These are phyloP conservation scores for Diplogasteroides magnus DNA, from an alignment of 1,140 invertebrate genomes.

Conservation along the genomic window DNA sequence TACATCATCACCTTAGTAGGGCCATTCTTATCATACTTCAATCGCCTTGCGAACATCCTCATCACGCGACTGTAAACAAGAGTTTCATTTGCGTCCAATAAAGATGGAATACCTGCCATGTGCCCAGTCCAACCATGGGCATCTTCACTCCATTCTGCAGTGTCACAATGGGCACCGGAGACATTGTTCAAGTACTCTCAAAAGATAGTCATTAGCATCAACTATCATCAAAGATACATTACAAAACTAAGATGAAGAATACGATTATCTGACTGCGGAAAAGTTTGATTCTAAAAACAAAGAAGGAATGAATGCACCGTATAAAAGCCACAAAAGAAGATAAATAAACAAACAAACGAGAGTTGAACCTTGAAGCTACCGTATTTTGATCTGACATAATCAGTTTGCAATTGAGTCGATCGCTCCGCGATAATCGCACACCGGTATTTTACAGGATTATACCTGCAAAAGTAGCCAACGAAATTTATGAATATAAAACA, in stretches of 20 bases:
- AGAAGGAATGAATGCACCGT: neutral
- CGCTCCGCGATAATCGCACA: neutral
- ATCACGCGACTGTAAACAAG: neutral
- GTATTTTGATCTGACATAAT: neutral
- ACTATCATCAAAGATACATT: neutral
- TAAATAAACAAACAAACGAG: neutral
- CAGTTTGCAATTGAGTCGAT: neutral
- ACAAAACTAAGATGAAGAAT: neutral
- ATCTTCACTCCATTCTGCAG: slow-evolving; percentile 55
- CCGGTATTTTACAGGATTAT: neutral
- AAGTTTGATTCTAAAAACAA: neutral
- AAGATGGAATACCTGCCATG: slow-evolving; percentile 60
- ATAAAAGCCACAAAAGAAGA: neutral
- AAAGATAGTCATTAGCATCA: neutral
- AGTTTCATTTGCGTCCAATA: neutral
- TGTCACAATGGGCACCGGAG: neutral
- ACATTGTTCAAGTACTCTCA: neutral
- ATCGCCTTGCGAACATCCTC: slow-evolving; percentile 56
- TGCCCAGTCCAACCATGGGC: slow-evolving; percentile 70
- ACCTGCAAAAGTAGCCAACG: neutral
- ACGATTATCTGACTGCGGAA: neutral
- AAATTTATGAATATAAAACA: neutral
- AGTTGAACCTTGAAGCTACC: neutral
- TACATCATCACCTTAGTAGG: too few species aligned
- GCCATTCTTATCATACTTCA: too few species aligned